A percentile compares a stretch with the other conserved stretches of the same genome.
phyloP scores from a whole-genome alignment of 2,113 vertebrate species.

The Pleuronectes platessa region DNA sequence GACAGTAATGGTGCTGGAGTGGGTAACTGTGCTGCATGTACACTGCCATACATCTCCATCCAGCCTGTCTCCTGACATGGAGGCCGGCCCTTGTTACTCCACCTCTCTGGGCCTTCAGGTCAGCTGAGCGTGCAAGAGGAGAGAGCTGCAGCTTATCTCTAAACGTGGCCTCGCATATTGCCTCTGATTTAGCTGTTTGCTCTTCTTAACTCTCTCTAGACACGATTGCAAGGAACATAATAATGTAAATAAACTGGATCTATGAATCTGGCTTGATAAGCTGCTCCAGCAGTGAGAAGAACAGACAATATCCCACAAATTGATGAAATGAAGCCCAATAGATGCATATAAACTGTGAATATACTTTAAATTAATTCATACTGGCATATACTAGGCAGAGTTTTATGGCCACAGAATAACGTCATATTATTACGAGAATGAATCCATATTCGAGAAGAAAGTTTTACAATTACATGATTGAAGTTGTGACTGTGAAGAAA shows the following conservation, averaged over 20 bases:
- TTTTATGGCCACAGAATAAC: no score
- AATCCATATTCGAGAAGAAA: no score
- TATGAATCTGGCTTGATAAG: not conserved
- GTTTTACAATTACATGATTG: no score
- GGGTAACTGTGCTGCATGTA: conserved; percentile 48
- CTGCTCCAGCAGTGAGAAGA: no score
- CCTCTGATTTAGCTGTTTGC: conserved; percentile 16
- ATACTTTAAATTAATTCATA: no score
- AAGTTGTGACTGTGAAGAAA: no score
- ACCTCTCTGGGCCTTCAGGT: conserved; percentile 22
- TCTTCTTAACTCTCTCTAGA: not conserved
- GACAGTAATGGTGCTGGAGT: conserved; percentile 64
- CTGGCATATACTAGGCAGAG: no score
- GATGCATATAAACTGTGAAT: no score
- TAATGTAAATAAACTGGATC: conserved; percentile 2
- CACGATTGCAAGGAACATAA: not conserved
- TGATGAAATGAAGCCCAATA: not conserved
- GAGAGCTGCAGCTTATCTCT: conserved; percentile 22
- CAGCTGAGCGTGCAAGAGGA: not conserved
- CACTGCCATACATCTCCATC: conserved; percentile 64
- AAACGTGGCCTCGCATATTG: conserved; percentile 4
- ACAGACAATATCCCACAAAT: not conserved
- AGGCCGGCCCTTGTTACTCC: conserved; percentile 27
- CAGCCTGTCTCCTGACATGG: conserved; percentile 47
- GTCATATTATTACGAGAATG: no score